Base-by-base conservation (phyloP, 2,888 invertebrate species). In the Rhodophaea formosa region DNA sequence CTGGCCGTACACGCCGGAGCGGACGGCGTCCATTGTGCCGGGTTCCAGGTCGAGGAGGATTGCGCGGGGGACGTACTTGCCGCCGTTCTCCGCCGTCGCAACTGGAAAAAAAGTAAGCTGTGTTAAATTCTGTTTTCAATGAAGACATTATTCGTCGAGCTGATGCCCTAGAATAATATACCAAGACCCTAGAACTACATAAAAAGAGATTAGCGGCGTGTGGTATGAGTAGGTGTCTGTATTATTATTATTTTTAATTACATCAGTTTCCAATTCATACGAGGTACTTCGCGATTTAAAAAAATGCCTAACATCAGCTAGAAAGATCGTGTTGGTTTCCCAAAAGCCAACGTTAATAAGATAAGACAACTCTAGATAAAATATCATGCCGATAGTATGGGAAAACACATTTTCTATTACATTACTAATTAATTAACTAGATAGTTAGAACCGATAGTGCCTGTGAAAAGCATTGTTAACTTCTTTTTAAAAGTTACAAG, bases 21-120 rank as follows among this genome's bases (percentile, higher is more conserved):
- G 94, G 54, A 97, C 97, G 54, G 96, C 95, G 91, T 97, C 97
- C 97, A 97, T 97, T 67, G 98, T 98, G 69, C 98, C 98, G n/a
- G 98, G 98, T 88, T 98, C 98, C 82, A 98, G 92, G 89, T 99
- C 98, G 70, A 98, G 96, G 58, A 98, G 93, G 77, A 98, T 95
- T 72, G 98, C 97, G 65, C 98, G 93, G 57, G 98, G 98, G 57
- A 98, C 98, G 91, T 98, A 98, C 91, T 98, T 98, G 65, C 97
- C 82, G 94, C 66, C 96, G 94, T 57, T 97, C 97, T 91, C 97
- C 97, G 91, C 96, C 97, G 93, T 97, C 97, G 92, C 98, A 98
- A 93, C 94, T 94, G 87, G 0, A 70, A 76, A 60, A 58, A 69
- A 63, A 60, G 39, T 3, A n/a, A n/a, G n/a, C 6, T 3, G n/a